Percentiles rank a stretch among this genome's conserved stretches.
Conservation (phyloP, 2,113 vertebrate genomes). For the Mesitornis unicolor region DNA sequence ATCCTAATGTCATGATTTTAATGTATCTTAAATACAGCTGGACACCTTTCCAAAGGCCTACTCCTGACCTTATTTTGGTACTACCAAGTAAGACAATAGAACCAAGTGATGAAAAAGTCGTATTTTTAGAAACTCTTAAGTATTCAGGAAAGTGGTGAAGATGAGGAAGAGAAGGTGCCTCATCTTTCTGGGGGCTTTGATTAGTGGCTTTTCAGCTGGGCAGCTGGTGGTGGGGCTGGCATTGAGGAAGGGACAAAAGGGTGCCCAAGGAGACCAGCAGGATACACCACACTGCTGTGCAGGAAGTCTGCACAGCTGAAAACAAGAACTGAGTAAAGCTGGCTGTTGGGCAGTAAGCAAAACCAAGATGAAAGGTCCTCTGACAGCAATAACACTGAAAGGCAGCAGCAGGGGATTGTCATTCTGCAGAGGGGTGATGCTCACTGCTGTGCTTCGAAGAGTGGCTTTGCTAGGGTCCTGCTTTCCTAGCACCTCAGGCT, state of each 20-base stretch:
- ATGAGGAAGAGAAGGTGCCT: not conserved
- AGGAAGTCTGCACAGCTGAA: not conserved
- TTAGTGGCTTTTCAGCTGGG: too few species aligned
- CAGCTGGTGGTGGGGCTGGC: not conserved
- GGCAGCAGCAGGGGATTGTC: fast-evolving
- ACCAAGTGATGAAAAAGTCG: not conserved
- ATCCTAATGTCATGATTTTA: not conserved
- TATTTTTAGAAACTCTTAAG: not conserved
- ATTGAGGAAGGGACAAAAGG: too few species aligned
- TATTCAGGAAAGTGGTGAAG: not conserved
- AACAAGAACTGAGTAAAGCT: not conserved
- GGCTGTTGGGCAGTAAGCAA: not conserved
- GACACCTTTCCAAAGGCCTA: not conserved
- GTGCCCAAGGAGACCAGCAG: not conserved
- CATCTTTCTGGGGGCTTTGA: not conserved
- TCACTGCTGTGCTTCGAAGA: not conserved
- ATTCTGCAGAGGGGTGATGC: not conserved
- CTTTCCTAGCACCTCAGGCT: not conserved
- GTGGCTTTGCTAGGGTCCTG: not conserved
- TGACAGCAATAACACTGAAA: not conserved
- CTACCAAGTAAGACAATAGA: not conserved
- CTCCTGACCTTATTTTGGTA: not conserved
- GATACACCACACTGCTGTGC: fast-evolving
- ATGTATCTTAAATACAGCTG: not conserved
- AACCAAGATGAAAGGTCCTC: not conserved